These are phyloP conservation scores for Neuroterus valhalla DNA, from an alignment of 1,140 invertebrate genomes.

Conservation along the genomic window DNA sequence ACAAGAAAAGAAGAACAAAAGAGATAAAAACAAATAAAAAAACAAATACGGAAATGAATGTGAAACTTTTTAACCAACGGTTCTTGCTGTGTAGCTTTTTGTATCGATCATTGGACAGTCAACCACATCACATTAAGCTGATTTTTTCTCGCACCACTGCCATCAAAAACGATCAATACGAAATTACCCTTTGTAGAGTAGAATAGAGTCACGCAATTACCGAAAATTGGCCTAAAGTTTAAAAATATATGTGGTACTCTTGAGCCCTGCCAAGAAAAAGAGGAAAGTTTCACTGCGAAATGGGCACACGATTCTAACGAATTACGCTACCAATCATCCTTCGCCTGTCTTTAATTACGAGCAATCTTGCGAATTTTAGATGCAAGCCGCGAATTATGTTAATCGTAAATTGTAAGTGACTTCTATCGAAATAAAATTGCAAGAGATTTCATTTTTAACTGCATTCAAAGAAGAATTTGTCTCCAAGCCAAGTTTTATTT, in stretches of 20 bases:
- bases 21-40: background rate
- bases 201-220: conserved; percentile 23
- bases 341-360: conserved; percentile 6
- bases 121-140: background rate
- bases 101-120: background rate
- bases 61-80: background rate
- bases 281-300: background rate
- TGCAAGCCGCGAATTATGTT: background rate
- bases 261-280: conserved; percentile 16
- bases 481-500: no score
- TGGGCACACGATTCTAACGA: background rate
- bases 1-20: background rate
- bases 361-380: conserved; percentile 11
- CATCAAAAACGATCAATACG: conserved; percentile 22
- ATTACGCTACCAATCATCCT: conserved; percentile 1
- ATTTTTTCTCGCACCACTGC: background rate
- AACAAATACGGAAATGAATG: background rate
- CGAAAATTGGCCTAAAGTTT: conserved; percentile 21
- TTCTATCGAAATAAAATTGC: background rate
- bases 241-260: conserved; percentile 9
- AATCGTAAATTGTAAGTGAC: background rate
- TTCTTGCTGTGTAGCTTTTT: background rate
- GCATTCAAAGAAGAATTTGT: background rate
- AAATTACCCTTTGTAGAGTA: conserved; percentile 11
- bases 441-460: conserved; percentile 10